Percentiles rank a stretch among this genome's conserved stretches.
Conservation (phyloP, 2,113 vertebrate species). For the Antechinus flavipes region DNA sequence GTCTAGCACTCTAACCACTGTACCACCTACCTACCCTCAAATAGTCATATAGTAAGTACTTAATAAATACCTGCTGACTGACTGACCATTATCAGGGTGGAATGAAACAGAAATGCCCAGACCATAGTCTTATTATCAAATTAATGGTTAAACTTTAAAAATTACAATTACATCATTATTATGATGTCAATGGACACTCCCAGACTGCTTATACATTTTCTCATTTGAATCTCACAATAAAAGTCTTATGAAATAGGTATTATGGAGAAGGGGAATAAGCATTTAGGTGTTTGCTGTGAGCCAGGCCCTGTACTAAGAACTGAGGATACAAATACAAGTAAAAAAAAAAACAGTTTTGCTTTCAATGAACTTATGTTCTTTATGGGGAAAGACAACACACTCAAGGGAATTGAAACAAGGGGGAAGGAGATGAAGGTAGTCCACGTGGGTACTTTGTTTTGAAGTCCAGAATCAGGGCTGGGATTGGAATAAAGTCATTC, state of each 20-base stretch:
- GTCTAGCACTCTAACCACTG: neutral
- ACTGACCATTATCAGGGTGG: too few species aligned
- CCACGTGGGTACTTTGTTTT: neutral
- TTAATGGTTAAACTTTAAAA: too few species aligned
- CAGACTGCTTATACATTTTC: neutral
- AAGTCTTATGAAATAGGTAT: neutral
- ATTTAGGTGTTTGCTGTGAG: neutral
- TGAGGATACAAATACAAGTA: neutral
- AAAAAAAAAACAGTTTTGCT: neutral
- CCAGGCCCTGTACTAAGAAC: neutral
- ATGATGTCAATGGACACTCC: neutral
- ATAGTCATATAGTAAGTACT: neutral
- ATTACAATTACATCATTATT: neutral
- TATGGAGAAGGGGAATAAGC: neutral
- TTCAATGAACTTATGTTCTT: neutral
- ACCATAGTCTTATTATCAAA: too few species aligned
- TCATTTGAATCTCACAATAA: neutral
- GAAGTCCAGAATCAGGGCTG: neutral
- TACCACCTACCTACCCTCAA: neutral
- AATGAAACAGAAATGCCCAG: too few species aligned
- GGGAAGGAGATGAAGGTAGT: neutral
- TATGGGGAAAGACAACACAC: neutral
- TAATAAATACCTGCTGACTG: neutral
- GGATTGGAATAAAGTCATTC: neutral
- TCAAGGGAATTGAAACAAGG: neutral